Evolutionary conservation across 2,113 vertebrate genomes (phyloP).

Genomic region (Macroglossus sobrinus): DNA sequence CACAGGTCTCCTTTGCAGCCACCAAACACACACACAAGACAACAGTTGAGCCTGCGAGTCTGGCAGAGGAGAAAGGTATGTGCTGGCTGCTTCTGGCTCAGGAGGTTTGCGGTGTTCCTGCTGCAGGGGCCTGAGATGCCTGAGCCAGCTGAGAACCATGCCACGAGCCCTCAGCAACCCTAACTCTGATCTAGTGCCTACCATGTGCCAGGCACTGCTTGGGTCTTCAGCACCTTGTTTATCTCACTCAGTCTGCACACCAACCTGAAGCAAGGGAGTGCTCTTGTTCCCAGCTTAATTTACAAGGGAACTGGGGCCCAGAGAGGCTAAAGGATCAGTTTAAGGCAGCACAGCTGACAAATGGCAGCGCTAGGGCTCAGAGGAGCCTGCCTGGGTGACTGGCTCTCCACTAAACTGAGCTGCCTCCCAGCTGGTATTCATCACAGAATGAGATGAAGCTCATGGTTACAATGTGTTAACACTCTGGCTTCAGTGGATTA

Average conservation of each 20-base stretch:
- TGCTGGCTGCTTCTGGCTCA: accelerated
- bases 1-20: neutral
- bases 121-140: neutral
- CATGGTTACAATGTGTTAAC: neutral
- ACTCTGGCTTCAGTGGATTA: neutral
- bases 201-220: neutral
- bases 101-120: neutral
- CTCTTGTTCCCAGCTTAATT: neutral
- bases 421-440: neutral
- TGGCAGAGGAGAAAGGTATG: neutral
- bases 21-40: accelerated
- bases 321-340: neutral
- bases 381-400: neutral
- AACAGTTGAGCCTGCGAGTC: accelerated
- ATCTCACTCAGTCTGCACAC: neutral
- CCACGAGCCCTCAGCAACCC: neutral
- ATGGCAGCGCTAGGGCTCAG: neutral
- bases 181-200: neutral
- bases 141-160: neutral
- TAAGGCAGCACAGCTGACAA: neutral
- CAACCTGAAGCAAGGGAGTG: neutral
- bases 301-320: neutral
- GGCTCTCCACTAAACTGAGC: neutral
- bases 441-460: neutral
- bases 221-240: neutral